Conservation (phyloP, 2,113 vertebrate species). For the Catharus minimus region DNA sequence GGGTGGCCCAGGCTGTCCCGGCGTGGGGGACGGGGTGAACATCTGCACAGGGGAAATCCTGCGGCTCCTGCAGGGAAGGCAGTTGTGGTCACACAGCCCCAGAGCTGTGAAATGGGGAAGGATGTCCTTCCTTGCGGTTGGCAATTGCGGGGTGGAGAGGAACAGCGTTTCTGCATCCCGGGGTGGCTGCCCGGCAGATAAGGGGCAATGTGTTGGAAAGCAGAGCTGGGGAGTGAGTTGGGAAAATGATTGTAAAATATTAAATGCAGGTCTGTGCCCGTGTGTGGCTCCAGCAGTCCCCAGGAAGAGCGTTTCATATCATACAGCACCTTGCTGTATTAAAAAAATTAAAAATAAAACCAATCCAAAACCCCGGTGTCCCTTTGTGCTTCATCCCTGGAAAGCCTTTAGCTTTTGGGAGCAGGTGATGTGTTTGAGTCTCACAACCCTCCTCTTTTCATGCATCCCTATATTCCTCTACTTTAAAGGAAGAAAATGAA, state of each 20-base stretch:
- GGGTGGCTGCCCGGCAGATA: neutral
- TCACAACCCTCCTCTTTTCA: neutral
- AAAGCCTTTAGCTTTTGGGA: neutral
- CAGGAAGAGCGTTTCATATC: conserved; percentile 81
- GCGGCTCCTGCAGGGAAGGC: neutral
- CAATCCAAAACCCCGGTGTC: neutral
- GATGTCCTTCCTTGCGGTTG: conserved; percentile 52
- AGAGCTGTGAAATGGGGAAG: conserved; percentile 52
- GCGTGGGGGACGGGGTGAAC: neutral
- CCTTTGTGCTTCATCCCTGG: neutral
- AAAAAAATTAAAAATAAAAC: neutral
- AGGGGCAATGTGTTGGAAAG: neutral
- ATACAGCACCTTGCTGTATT: conserved; percentile 78
- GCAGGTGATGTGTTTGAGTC: neutral
- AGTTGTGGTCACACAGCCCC: conserved; percentile 40
- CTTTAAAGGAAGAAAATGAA: neutral
- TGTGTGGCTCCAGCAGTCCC: neutral
- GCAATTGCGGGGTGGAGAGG: conserved; percentile 21
- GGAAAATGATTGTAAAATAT: conserved; percentile 6
- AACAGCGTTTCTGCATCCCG: conserved; percentile 24
- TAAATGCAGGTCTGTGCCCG: accelerated
- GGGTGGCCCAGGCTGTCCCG: neutral
- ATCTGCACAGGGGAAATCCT: conserved; percentile 16
- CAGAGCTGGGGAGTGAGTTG: neutral
- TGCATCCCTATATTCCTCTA: neutral